Evolutionary conservation across 2,888 invertebrate genomes (phyloP).

Genomic region (Eurytoma adleriae): DNA sequence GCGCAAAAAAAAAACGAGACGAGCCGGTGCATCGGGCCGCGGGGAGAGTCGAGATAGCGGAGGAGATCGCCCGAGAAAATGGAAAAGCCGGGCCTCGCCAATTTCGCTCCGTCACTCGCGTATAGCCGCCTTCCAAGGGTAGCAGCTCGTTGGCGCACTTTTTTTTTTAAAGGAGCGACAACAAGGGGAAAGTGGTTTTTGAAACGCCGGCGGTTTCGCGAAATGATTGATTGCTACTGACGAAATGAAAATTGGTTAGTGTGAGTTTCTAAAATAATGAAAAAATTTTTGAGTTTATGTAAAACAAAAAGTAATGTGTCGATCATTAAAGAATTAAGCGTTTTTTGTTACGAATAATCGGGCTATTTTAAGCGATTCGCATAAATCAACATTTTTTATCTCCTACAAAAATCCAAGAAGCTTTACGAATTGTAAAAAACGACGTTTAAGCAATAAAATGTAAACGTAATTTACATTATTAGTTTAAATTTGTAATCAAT

Average conservation of each 20-base stretch:
- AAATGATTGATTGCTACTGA: not conserved
- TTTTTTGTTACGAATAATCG: too few species aligned
- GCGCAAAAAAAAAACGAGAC: not conserved
- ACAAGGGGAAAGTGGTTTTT: not conserved
- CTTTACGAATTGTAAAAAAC: too few species aligned
- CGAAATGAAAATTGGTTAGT: not conserved
- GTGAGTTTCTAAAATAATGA: not conserved
- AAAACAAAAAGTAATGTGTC: too few species aligned
- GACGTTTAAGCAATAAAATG: too few species aligned
- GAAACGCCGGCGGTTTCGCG: not conserved
- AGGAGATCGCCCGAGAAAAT: slow-evolving; percentile 37
- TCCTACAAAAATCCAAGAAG: too few species aligned
- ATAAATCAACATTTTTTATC: too few species aligned
- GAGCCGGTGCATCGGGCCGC: not conserved
- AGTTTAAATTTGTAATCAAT: not conserved
- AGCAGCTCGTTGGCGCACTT: not conserved
- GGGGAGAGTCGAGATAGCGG: not conserved
- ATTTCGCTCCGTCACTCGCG: slow-evolving; percentile 28
- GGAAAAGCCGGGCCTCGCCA: slow-evolving; percentile 34
- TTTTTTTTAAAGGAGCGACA: not conserved
- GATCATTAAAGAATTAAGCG: too few species aligned
- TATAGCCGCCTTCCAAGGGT: not conserved
- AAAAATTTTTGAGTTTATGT: too few species aligned
- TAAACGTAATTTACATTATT: not conserved
- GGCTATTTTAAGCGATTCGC: too few species aligned